Evolutionary conservation across 64 coral and sea anemone species (phyloP), one percentile per base, ranked within the genome.

Genomic region (Pocillopora verrucosa): DNA sequence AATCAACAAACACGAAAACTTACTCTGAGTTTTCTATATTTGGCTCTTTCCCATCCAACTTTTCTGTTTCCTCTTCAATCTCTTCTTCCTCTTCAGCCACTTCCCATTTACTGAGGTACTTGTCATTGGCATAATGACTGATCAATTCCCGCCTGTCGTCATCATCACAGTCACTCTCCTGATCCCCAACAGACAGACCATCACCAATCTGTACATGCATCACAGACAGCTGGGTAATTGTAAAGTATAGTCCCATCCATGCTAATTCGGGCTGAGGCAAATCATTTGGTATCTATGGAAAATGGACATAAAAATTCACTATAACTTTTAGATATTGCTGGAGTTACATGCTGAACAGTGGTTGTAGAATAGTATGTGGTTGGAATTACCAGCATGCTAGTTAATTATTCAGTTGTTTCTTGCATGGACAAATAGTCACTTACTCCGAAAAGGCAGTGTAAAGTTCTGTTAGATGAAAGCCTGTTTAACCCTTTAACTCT

Each of bases 81-180:
- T 64, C 79, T 15, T 93, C 75, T 34, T 56, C 63, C 6, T 90
- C 88, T 14, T 45, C 19, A 24, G 60, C 76, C 22, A 80, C 24
- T 38, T 73, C 80, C 94, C 94, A 96, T 76, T 86, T 90, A 58
- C 91, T 92, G 61, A 96, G 94, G 61, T 96, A 96, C 2, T 79
- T 93, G 16, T 96, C 94, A 88, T 73, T 96, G 51, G 91, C 94
- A 88, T 96, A 96, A 51, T 96, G 92, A 83, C 58, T 76, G 17
- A 96, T 65, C 82, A 96, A 61, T 13, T 96, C 91, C 60, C 87
- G 91, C 60, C 94, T 90, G n/a, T 96, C 94, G 10, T 65, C 79
- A 74, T 96, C 88, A 90, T 64, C 77, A 74, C 35, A 73, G 25
- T 89, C 92, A 84, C 90, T 84, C 17, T 84, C 81, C 36, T 56